Conservation (phyloP, 2,888 invertebrate genomes). For the Amphipyra tragopoginis region DNA sequence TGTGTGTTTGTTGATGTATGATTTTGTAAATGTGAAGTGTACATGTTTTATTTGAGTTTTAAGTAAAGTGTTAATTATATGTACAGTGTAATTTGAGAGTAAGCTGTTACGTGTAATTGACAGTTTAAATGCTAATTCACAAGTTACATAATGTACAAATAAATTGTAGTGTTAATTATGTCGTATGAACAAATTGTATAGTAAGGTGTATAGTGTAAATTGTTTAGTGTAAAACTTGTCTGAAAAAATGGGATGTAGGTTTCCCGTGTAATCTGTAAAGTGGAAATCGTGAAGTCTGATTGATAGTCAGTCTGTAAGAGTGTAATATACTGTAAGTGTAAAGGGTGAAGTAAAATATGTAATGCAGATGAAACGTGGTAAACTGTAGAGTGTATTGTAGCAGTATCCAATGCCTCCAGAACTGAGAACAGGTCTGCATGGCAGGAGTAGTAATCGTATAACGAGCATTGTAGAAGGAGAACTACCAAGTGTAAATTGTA, state of each 20-base stretch:
- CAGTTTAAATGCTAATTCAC: neutral
- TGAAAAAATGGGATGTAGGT: neutral
- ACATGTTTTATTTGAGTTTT: neutral
- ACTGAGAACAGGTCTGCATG: conserved; percentile 10
- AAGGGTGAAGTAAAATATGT: neutral
- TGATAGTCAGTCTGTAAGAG: neutral
- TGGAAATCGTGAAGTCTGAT: conserved; percentile 1
- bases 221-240: neutral
- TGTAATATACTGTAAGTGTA: conserved; percentile 1
- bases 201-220: neutral
- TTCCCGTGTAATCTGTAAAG: conserved; percentile 3
- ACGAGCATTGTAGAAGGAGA: neutral
- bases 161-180: conserved; percentile 3
- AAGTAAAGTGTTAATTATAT: conserved; percentile 2
- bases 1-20: neutral
- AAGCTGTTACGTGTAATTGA: neutral
- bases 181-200: conserved; percentile 3
- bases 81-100: neutral
- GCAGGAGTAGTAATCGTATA: conserved; percentile 3
- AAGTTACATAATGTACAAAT: neutral
- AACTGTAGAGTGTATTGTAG: conserved; percentile 1
- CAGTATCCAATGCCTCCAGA: neutral
- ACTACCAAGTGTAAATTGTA: neutral
- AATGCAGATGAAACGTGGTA: conserved; percentile 12
- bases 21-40: neutral